Evolutionary conservation across 2,113 vertebrate species (phyloP), one percentile per base, ranked within the genome.

Genomic region (Hippopotamus amphibius): DNA sequence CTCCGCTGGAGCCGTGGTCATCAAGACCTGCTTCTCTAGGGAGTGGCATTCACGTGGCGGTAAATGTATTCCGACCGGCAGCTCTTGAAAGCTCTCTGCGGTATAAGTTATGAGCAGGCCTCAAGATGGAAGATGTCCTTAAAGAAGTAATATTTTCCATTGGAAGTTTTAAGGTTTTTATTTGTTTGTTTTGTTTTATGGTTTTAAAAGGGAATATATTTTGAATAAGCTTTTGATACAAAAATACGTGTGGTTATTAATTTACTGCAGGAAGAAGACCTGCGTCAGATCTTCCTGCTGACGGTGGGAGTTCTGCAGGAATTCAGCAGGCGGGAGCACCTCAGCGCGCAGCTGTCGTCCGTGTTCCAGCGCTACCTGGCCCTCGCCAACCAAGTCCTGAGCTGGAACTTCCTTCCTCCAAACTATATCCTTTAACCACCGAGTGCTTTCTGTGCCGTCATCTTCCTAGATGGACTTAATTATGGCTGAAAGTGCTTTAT

Each of bases 401-500:
- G 99, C 98, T 99, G 99, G 99, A 99, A 99, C 98, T 99, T 99
- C 98, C 99, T 99, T 98, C 99, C 99, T 96, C 99, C 99, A 83
- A 99, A 99, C 99, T 98, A 99, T 99, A 99, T 99, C 99, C 99
- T 99, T 99, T 98, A 61, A 76, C 55, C 41, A 53, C 43, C 68
- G 21, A 76, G 46, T 6, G 6, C 77, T 96, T 95, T 16, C 66
- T 97, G 95, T 88, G 24, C 59, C 24, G 22, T 76, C 15, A 15
- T 50, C 72, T 84, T 96, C 33, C 43, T 76, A 81, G 30, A 16
- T 5, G 83, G 21, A 61, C 24, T 48, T 90, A 92, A 12, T 86
- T 97, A 59, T 87, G 46, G 22, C 61, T 24, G 7, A 53, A 43
- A 68, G 26, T n/a, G n/a, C 72, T 87, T 88, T 72, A 12, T n/a